Evolutionary conservation across 92 coral and sea anemone species (phyloP), one percentile per base, ranked within the genome.

Genomic region (Phenganax marumi): DNA sequence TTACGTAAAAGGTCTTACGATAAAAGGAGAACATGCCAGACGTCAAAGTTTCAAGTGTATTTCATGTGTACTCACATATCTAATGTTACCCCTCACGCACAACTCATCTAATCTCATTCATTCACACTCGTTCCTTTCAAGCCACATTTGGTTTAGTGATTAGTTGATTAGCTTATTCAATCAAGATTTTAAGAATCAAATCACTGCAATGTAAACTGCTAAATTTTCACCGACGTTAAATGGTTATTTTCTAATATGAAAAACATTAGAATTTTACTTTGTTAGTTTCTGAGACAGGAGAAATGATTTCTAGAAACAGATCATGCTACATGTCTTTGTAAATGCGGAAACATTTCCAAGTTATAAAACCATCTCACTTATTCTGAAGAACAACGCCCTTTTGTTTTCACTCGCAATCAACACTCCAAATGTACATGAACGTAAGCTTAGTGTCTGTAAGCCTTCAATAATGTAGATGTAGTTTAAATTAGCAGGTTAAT

Each of bases 131-230:
- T n/a, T 24, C 6, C 83, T 78, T 78, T 62, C 83, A 60, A 78
- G 83, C 83, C 83, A 78, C 83, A 78, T 61, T 23, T 61, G 71
- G 83, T 78, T 78, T 61, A 78, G 73, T 26, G 73, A 61, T 78
- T 61, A 78, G 73, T 26, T 78, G 58, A 78, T 78, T 78, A 48
- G 21, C 63, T 78, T 18, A 61, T 21, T 66, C 12, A 78, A 77
- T 77, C 82, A 77, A 76, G 13, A 22, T 46, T 33, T 58, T 33
- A 25, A 17, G 7, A 61, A 60, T 60, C 83, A 78, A 60, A 23
- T 66, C 33, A 22, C 17, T n/a, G 43, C 2, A 33, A 16, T 8
- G 7, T 6, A 63, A 63, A 57, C 12, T 57, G 64, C 64, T n/a
- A 33, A 33, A 33, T 33, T 33, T 33, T 33, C 43, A 33, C 43